Base-by-base conservation (phyloP, 2,797 vertebrate species). In the Manis crassicaudata region DNA sequence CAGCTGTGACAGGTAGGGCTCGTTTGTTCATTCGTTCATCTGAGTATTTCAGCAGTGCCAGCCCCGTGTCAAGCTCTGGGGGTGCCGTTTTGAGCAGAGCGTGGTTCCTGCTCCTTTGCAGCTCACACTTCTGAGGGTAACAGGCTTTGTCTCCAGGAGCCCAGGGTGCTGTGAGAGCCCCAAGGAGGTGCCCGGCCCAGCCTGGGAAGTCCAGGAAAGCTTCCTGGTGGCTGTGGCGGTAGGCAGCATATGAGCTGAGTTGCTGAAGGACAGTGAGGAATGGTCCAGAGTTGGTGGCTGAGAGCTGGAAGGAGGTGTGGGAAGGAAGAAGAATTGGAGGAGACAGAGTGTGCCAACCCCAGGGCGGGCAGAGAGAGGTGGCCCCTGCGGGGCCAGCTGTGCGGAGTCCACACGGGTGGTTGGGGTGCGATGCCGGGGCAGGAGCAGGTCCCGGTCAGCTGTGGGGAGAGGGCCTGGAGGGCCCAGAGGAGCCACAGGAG, bases 141-240 rank as follows among this genome's bases (percentile, higher is more conserved):
- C 27, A 23, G 88, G 56, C 65, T 89, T 56, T 52, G 72, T 79
- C 25, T 73, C 20, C 6, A 37, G 63, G 88, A 94, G n/a, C 77
- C 54, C 37, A 23, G 77, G 32, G 5, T 68, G 37, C 54, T 25
- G 0, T 40, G 68, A 70, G 68, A 67, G 76, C 21, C 20, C 29
- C 1, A 0, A 2, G 11, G 75, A 67, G 32, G 75, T 27, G 3
- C 9, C 18, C 40, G 35, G 54, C 10, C 76, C 43, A 14, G 40
- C 12, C 50, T 1, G 54, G 72, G 63, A 80, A 67, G 23, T 65
- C 63, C 67, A 54, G 77, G 58, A 65, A 72, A 56, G 21, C 83
- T 79, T 79, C 80, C 63, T 54, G 72, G 60, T 62, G 73, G 83
- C 3, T 4, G n/a, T 13, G 50, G 77, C 12, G 40, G 52, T n/a